Evolutionary conservation across 2,888 invertebrate genomes (phyloP), one percentile per base, ranked within the genome.

Genomic region (Phaonia tiefii): DNA sequence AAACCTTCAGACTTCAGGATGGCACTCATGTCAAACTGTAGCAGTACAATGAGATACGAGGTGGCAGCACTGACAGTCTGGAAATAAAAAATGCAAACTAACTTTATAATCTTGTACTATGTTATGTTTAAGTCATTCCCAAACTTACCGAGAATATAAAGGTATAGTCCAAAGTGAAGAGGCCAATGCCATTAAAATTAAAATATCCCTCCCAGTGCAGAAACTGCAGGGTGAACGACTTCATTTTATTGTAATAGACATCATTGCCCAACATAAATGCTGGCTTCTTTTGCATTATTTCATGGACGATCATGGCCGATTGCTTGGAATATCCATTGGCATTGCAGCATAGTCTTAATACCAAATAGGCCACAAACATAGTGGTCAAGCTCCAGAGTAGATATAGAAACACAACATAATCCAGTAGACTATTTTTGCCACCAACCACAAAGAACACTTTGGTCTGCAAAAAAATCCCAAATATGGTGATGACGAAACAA

Each of bases 281-380:
- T 0, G 91, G 91, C 58, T 91, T 91, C 84, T 91, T 91, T 44
- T 91, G 91, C 88, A 91, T 89, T 22, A 91, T 91, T 85, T 91
- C 90, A 71, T 91, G 91, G 0, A 91, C 89, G 66, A 91, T 88
- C 86, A 90, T 88, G 11, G 91, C 90, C 17, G 91, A 89, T 83
- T 89, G 87, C 76, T 89, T 88, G 5, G 90, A 89, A 72, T 87
- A 86, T 26, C 86, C 87, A 81, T 90, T 88, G 56, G 89, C 88
- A 80, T 88, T 88, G 79, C 89, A 90, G 63, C 90, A 91, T 0
- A 89, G 75, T 0, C 89, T 86, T 44, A 91, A 77, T 26, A 90
- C 87, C 31, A 88, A 85, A 76, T 89, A 91, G 31, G 88, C 89
- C 10, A 89, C 88, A 60, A 88, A 82, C 87, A 87, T 88, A 13